These are phyloP conservation scores for Folsomia candida DNA, from an alignment of 2,888 invertebrate species.

Conservation along the genomic window DNA sequence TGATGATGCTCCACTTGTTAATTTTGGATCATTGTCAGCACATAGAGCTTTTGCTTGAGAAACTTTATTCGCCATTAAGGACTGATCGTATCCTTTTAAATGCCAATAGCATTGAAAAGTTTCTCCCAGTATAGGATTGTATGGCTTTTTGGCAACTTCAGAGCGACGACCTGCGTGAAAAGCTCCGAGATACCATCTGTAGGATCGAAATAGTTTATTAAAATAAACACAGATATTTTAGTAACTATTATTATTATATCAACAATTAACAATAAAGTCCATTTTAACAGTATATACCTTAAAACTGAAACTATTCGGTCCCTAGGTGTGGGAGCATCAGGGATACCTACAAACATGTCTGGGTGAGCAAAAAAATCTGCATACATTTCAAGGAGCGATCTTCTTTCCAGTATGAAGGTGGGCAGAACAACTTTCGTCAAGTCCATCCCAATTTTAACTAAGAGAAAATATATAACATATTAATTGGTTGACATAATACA, in stretches of 20 bases:
- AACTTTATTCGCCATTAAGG: background rate
- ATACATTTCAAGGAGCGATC: slow-evolving; percentile 98
- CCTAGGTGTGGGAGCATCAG: slow-evolving; percentile 77
- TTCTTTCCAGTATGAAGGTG: slow-evolving; percentile 95
- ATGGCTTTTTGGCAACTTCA: slow-evolving; percentile 96
- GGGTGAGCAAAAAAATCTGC: slow-evolving; percentile 99
- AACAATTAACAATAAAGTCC: background rate
- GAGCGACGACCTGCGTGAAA: slow-evolving; percentile 98
- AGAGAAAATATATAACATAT: too few species aligned
- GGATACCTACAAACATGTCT: slow-evolving; percentile 69
- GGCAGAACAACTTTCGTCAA: slow-evolving; percentile 97
- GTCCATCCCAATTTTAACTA: slow-evolving; percentile 98
- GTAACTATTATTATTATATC: too few species aligned
- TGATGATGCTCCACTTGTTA: slow-evolving; percentile 69
- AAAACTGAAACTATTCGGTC: slow-evolving; percentile 93
- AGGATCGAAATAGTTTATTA: background rate
- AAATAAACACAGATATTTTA: background rate
- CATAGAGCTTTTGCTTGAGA: slow-evolving; percentile 8
- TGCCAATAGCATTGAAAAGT: slow-evolving; percentile 89
- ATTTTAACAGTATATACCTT: slow-evolving; percentile 25
- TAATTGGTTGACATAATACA: too few species aligned
- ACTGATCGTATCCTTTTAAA: slow-evolving; percentile 53
- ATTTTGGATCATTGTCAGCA: slow-evolving; percentile 18
- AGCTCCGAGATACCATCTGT: slow-evolving; percentile 94
- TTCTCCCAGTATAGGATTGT: slow-evolving; percentile 97